Evolutionary conservation across 2,113 vertebrate genomes (phyloP).

Genomic region (Papio anubis): DNA sequence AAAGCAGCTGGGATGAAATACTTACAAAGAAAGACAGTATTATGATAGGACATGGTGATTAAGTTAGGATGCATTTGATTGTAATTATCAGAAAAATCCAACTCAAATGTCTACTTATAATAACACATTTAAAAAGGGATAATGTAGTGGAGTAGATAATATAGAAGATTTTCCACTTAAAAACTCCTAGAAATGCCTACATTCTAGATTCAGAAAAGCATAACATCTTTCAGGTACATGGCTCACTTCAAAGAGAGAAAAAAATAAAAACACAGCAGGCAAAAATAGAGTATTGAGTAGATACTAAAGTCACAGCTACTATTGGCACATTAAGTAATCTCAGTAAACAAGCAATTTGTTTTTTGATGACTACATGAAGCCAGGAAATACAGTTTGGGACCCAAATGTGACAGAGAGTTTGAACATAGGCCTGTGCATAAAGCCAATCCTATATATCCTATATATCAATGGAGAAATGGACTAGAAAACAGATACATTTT

Average conservation of each 20-base stretch:
- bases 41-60: too few relatives aligned
- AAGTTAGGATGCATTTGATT: too few relatives aligned
- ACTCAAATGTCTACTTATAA: too few relatives aligned
- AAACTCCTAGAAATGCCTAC: too few relatives aligned
- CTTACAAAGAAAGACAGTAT: too few relatives aligned
- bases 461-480: not conserved
- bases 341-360: not conserved
- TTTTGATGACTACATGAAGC: not conserved
- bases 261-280: not conserved
- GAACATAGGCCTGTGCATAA: not conserved
- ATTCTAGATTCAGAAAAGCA: not conserved
- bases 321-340: not conserved
- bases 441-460: not conserved
- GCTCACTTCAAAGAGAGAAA: not conserved
- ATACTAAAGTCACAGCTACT: not conserved
- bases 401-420: not conserved
- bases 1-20: too few relatives aligned
- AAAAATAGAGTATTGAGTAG: not conserved
- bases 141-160: too few relatives aligned
- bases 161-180: too few relatives aligned
- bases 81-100: too few relatives aligned
- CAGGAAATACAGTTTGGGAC: not conserved
- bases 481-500: not conserved
- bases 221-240: not conserved
- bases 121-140: too few relatives aligned